phyloP scores from a whole-genome alignment of 2,888 invertebrate genomes.

The Oasisia sp. region DNA sequence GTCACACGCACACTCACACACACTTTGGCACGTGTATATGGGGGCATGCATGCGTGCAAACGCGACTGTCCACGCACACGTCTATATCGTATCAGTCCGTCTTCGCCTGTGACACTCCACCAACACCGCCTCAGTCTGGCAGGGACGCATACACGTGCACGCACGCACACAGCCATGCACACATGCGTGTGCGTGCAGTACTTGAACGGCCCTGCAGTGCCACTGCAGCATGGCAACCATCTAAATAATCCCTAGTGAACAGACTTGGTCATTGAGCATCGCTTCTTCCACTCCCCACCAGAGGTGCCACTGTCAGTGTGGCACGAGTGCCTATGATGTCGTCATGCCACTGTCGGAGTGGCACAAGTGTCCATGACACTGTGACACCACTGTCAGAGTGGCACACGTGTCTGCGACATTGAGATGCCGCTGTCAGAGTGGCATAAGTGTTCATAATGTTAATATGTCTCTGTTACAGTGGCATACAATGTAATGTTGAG shows the following conservation, averaged over 20 bases:
- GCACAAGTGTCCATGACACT: not conserved
- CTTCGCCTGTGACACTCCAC: not conserved
- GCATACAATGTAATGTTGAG: not conserved
- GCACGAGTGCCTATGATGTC: not conserved
- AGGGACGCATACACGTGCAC: not conserved
- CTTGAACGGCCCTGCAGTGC: not conserved
- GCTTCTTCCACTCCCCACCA: not conserved
- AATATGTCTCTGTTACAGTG: not conserved
- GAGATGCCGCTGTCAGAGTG: not conserved
- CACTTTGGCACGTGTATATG: constrained; percentile 6
- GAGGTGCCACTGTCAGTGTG: not conserved
- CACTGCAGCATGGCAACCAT: not conserved
- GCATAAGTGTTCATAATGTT: not conserved
- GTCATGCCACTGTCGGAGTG: not conserved
- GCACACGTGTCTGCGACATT: not conserved
- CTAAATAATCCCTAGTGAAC: constrained; percentile 6
- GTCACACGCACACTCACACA: too few species aligned
- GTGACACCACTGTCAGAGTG: not conserved
- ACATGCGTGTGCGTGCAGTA: not conserved
- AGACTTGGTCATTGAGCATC: constrained; percentile 6
- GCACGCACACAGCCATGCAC: not conserved
- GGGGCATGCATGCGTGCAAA: not conserved
- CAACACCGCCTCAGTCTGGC: not conserved
- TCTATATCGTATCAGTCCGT: not conserved
- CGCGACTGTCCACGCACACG: not conserved